phyloP scores from a whole-genome alignment of 1,140 invertebrate genomes.

The Lysiphlebus fabarum region DNA sequence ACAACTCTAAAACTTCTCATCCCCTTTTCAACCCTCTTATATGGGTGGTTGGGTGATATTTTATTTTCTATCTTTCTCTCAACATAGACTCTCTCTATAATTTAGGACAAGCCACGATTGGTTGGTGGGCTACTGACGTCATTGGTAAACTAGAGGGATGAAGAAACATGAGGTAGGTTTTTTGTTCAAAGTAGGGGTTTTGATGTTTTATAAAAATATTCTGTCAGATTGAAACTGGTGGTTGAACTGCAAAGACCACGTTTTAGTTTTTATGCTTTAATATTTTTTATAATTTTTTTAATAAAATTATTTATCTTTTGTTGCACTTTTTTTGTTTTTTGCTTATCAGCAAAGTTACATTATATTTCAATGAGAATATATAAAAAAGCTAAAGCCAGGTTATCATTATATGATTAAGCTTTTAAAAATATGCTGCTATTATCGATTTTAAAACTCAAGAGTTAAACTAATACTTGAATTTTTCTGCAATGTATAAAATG shows the following conservation, averaged over 20 bases:
- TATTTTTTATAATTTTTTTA: too few relatives aligned
- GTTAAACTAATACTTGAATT: too few relatives aligned
- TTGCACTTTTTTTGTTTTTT: too few relatives aligned
- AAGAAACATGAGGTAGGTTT: constrained; percentile 25
- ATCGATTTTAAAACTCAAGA: too few relatives aligned
- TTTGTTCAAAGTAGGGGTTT: constrained; percentile 24
- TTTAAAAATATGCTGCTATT: too few relatives aligned
- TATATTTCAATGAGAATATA: too few relatives aligned
- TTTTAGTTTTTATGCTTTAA: constrained; percentile 15
- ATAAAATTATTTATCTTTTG: too few relatives aligned
- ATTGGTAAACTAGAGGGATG: constrained; percentile 44
- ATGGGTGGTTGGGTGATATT: not conserved
- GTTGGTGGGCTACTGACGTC: constrained; percentile 43
- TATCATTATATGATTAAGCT: too few relatives aligned
- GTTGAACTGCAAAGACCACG: constrained; percentile 34
- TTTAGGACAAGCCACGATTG: constrained; percentile 42
- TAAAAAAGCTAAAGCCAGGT: too few relatives aligned
- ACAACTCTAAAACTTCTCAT: not conserved
- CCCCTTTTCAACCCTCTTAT: not conserved
- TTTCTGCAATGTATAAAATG: too few relatives aligned
- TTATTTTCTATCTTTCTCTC: constrained; percentile 15
- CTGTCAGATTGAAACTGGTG: constrained; percentile 42
- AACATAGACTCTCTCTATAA: constrained; percentile 44
- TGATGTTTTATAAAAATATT: constrained; percentile 43
- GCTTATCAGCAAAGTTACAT: too few relatives aligned